Evolutionary conservation across 92 coral and sea anemone species (phyloP), one percentile per base, ranked within the genome.

Genomic region (Epizoanthus rinbou): DNA sequence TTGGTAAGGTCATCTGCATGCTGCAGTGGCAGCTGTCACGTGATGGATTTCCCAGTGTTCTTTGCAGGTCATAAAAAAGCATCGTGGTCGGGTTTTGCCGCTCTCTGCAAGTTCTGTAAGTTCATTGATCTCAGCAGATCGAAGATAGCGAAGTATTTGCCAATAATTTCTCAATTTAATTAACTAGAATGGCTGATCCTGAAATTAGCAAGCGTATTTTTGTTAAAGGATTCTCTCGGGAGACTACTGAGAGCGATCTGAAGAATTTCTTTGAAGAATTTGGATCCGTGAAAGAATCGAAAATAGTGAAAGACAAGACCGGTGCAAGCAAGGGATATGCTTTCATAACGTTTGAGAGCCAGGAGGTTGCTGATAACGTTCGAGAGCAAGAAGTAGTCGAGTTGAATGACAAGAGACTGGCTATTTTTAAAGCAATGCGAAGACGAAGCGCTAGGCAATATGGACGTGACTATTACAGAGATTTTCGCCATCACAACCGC

Each of bases 281-380:
- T 76, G 99, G 99, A 68, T 69, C 91, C 0, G 99, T 97, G 80
- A 94, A 94, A 73, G 92, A 92, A 72, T 91, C 92, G 80, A 97
- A 97, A 81, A 95, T 97, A 72, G 99, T 97, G 17, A 91, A 92
- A 72, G 99, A 97, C 84, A 93, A 94, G 84, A 92, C 92, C 88
- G 99, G 99, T 37, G 89, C 93, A 72, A 95, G 98, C 88, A 97
- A 94, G 78, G 98, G 98, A 14, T 97, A 97, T 57, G 99, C 97
- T 64, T 97, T 97, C 85, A 95, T 97, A 54, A 97, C 99, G 23
- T 97, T 97, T 89, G 99, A 97, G 60, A 91, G 94, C 31, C 95
- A 97, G 87, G 98, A 97, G 50, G 93, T 81, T 59, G 98, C 93
- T 60, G 98, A 97, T 41, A 85, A 84, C 39, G 89, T 90, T 64